Evolutionary conservation across 92 coral and sea anemone genomes (phyloP).

Genomic region (Phenganax subtilis): DNA sequence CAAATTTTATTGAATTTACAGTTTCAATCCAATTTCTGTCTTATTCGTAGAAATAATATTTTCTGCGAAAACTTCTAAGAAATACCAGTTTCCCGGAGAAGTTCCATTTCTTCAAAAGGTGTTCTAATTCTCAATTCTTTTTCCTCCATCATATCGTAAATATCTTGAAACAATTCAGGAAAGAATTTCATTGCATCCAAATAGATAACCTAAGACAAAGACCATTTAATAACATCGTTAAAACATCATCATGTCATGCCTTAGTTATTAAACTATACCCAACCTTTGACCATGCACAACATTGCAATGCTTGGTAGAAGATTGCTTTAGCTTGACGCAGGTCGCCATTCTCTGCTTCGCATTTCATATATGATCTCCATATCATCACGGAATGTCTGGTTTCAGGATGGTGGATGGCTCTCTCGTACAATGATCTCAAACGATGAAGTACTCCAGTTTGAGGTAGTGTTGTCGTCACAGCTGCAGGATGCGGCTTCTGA

Average conservation of each 20-base stretch:
- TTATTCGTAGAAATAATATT: not conserved
- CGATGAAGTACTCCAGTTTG: slow-evolving; percentile 75
- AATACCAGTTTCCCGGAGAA: slow-evolving; percentile 53
- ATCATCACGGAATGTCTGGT: slow-evolving; percentile 79
- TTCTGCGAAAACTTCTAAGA: not conserved
- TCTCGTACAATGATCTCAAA: slow-evolving; percentile 79
- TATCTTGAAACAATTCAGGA: slow-evolving; percentile 72
- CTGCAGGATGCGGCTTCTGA: not conserved
- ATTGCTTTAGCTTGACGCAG: slow-evolving; percentile 74
- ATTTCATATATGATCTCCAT: slow-evolving; percentile 90
- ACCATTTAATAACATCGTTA: not conserved
- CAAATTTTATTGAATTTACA: not conserved
- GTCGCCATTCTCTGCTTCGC: slow-evolving; percentile 68
- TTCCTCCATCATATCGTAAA: slow-evolving; percentile 82
- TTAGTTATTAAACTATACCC: not conserved
- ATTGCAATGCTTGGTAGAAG: slow-evolving; percentile 86
- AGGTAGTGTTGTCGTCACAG: slow-evolving; percentile 59
- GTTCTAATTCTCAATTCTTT: slow-evolving; percentile 75
- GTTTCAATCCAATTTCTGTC: too few species aligned
- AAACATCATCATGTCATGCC: not conserved
- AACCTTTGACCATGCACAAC: slow-evolving; percentile 99
- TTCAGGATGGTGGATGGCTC: slow-evolving; percentile 57
- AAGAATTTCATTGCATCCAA: slow-evolving; percentile 66
- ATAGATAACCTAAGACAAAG: slow-evolving; percentile 59
- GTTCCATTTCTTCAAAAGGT: slow-evolving; percentile 85